Evolutionary conservation across 2,113 vertebrate species (phyloP).

Genomic region (Passer domesticus): DNA sequence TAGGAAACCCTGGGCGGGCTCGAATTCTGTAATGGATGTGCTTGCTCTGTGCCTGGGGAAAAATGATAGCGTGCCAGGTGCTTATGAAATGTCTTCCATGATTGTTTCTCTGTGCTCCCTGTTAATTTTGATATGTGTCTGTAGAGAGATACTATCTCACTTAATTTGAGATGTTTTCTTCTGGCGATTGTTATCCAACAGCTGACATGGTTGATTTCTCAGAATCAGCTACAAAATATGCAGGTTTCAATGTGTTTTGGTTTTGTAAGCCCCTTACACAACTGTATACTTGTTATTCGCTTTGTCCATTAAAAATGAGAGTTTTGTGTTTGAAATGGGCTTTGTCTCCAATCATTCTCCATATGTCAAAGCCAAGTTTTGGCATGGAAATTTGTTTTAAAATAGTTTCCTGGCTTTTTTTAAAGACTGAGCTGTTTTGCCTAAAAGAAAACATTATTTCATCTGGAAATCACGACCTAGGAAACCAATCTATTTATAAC

Average conservation of each 20-base stretch:
- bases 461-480: neutral
- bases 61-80: neutral
- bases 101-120: conserved; percentile 22
- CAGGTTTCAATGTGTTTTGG: neutral
- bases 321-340: neutral
- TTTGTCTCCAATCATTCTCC: neutral
- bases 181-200: neutral
- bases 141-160: conserved; percentile 37
- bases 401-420: neutral
- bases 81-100: conserved; percentile 42
- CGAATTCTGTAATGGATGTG: neutral
- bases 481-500: conserved; percentile 16
- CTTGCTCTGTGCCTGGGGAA: conserved; percentile 15
- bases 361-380: neutral
- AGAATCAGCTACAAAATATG: neutral
- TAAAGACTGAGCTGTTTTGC: neutral
- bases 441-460: conserved; percentile 30
- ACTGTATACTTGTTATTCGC: neutral
- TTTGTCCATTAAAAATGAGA: neutral
- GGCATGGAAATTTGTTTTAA: neutral
- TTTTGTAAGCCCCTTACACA: conserved; percentile 4
- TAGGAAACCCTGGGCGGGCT: neutral
- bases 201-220: conserved; percentile 10
- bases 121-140: conserved; percentile 32
- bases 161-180: conserved; percentile 40